Percentiles rank a stretch among this genome's conserved stretches.
Evolutionary conservation across 2,797 vertebrate genomes (phyloP).

Genomic region (Poeciliopsis infans): DNA sequence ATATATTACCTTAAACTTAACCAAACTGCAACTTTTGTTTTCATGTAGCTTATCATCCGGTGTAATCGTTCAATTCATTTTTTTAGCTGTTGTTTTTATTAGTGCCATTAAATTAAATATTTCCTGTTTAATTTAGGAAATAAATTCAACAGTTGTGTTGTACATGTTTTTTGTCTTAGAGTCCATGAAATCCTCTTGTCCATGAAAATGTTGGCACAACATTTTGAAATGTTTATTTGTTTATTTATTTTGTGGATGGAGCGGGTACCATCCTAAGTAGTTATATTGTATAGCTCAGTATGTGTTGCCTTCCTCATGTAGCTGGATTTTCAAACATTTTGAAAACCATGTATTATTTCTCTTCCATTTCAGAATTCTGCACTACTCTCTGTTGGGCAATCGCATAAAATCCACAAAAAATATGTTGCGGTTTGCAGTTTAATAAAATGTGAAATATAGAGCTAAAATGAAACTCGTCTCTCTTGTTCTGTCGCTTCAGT

Average conservation of each 20-base stretch:
- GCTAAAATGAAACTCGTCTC: not conserved
- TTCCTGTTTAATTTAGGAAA: not conserved
- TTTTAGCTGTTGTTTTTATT: not conserved
- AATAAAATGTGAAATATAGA: not conserved
- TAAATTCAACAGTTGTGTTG: not conserved
- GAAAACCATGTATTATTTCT: not conserved
- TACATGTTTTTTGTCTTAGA: not conserved
- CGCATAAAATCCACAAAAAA: not conserved
- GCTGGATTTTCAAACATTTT: not conserved
- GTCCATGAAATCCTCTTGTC: not conserved
- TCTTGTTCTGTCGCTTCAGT: not conserved
- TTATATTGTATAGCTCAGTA: not conserved
- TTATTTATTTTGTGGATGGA: not conserved
- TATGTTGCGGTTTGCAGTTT: not conserved
- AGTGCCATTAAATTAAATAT: not conserved
- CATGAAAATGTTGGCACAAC: not conserved
- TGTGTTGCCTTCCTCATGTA: not conserved
- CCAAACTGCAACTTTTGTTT: not conserved
- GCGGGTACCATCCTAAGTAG: too few species aligned
- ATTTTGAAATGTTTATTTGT: not conserved
- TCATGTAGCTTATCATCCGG: not conserved
- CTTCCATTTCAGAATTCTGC: not conserved
- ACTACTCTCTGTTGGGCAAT: not conserved
- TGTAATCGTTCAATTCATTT: not conserved
- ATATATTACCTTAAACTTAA: not conserved